Base-by-base conservation (phyloP, 2,888 invertebrate genomes). In the Flexamia atlantica region DNA sequence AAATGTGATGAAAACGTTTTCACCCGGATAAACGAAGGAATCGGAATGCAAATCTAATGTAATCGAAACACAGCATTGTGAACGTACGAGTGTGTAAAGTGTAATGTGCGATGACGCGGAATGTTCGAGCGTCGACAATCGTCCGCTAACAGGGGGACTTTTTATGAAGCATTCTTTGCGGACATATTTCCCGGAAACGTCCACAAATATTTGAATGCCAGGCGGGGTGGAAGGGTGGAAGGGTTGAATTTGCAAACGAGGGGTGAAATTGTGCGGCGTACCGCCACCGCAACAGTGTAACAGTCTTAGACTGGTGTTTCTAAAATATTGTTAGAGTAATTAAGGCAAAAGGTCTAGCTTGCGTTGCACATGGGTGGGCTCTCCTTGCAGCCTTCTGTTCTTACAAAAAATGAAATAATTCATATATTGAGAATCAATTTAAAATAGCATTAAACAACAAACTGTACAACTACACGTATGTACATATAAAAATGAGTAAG, bases 141-240 rank as follows among this genome's bases (percentile, higher is more conserved):
- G 57, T 23, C 57, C 57, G 20, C 12, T 17, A 46, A 28, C 64
- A 5, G 30, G 64, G 64, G 64, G 64, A 64, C 28, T 64, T 64
- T 64, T 64, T 64, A 64, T 64, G 64, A 25, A 30, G 23, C 53
- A 64, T 64, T 64, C 64, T 64, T 64, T 17, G 64, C 64, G 64
- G 64, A 64, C 64, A 64, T 64, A 64, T 64, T 64, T 64, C 64
- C 28, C 30, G 64, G 64, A 64, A 64, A 64, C 30, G 64, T 64
- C 25, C 64, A 30, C 64, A 64, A 64, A 64, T 64, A 64, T 64
- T 64, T 64, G 64, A 64, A 64, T 64, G 64, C 64, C 64, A 5
- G 12, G 12, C 46, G 46, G 46, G 36, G 36, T 36, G 36, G 36
- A 36, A 17, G 46, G 53, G 28, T 64, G 28, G 64, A 64, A 64